Evolutionary conservation across 2,113 vertebrate species (phyloP), one percentile per base, ranked within the genome.

Genomic region (Coracopsis vasa): DNA sequence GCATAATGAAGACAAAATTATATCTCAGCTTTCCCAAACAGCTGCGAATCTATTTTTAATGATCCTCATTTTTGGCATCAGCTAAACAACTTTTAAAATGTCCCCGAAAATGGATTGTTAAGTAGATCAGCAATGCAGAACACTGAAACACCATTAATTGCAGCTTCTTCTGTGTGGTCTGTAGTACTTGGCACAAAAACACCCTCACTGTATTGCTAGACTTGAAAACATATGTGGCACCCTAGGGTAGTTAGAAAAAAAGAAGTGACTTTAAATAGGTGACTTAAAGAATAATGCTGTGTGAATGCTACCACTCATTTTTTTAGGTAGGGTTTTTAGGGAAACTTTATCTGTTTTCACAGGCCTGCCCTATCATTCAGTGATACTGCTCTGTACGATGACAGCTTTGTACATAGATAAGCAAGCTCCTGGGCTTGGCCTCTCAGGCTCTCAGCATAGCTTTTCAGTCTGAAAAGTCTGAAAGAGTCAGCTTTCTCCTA

Each of bases 31-130:
- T 98, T 98, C 96, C 95, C 81, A 96, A 98, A 97, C 98, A 98
- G 98, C 98, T 98, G 98, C 13, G 96, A 98, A 98, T 98, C 98
- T 98, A 98, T 98, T 98, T 98, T 98, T 98, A 98, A 98, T 98
- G 97, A 98, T 97, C 96, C 96, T 98, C 97, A 94, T 97, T 98
- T 98, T 98, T 98, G 98, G 98, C 98, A 98, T 96, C 98, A 97
- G 98, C 97, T 98, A 98, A 97, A 98, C 96, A 98, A 98, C 97
- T 98, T 98, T 97, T 97, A 98, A 98, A 98, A 97, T 94, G 94
- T 98, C 97, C 97, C 97, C 91, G 7, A 98, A 98, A 98, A 98
- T 97, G 97, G 97, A 97, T 98, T 98, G 97, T 98, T 98, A 98
- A 97, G 97, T 98, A 97, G 97, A 98, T 98, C 98, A 98, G 97